Evolutionary conservation across 2,888 invertebrate species (phyloP), one percentile per base, ranked within the genome.

Genomic region (Heliconius ismenius): DNA sequence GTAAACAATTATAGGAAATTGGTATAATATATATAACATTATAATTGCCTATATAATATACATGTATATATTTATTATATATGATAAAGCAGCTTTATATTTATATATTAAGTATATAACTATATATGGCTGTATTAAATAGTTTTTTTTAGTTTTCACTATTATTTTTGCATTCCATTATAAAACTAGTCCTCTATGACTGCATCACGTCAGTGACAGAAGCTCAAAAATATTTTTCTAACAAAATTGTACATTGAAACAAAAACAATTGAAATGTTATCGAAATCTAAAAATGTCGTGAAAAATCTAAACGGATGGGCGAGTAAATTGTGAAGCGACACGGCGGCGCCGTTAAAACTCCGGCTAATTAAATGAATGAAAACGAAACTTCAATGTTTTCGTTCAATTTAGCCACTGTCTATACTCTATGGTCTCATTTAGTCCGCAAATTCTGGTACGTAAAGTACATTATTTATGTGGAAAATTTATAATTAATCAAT

Each of bases 311-410:
- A 88, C 86, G 88, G 86, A 86, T 87, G 86, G 86, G 84, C 86
- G 85, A 89, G 87, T 86, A 86, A 86, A 84, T 83, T 81, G 82
- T 83, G 82, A 83, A 84, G 88, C 90, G 92, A 88, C 91, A 86
- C 84, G 77, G 85, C 84, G 92, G 90, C 91, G 92, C 90, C 91
- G 87, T 86, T 91, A 87, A 91, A 92, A 91, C 90, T 90, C 89
- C 82, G 82, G 83, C 91, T 93, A 93, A 93, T 93, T 92, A 91
- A 92, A 92, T 90, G 88, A 91, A 92, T 92, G 91, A 93, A 92
- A 93, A 92, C 88, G 91, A 91, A 93, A 91, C 92, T 91, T 89
- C 81, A 89, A 91, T 92, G 92, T 92, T 93, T 93, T 92, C 91
- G 89, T 92, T 93, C 90, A 91, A 92, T 92, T 93, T 91, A 88